These are phyloP conservation scores for Piscicola geometra DNA, from an alignment of 2,888 invertebrate species.

Conservation along the genomic window DNA sequence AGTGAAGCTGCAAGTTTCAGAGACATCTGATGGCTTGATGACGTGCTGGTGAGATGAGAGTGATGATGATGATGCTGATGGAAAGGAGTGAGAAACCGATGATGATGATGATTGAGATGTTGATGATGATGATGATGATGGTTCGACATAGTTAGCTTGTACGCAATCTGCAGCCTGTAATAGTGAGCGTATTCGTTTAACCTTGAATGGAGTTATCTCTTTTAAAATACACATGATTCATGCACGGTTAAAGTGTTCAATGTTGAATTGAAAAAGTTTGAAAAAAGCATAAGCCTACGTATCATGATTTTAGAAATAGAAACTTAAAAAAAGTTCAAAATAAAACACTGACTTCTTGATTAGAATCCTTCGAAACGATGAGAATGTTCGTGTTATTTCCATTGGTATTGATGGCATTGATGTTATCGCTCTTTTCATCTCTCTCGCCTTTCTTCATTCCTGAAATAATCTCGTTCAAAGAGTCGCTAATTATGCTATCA, in stretches of 20 bases:
- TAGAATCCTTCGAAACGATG: too few species aligned
- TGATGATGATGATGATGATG: slow-evolving; percentile 7
- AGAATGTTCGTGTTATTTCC: too few species aligned
- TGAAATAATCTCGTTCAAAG: not conserved
- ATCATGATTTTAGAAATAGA: too few species aligned
- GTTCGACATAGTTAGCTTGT: not conserved
- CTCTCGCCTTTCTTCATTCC: not conserved
- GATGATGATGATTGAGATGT: not conserved
- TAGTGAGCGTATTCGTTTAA: too few species aligned
- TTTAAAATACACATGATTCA: too few species aligned
- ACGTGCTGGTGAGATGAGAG: not conserved
- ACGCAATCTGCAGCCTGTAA: too few species aligned
- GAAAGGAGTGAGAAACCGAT: not conserved
- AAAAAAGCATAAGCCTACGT: too few species aligned
- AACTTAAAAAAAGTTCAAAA: too few species aligned
- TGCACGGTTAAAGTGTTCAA: too few species aligned
- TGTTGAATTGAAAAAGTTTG: too few species aligned
- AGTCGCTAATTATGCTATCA: slow-evolving; percentile 10
- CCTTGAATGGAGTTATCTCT: too few species aligned
- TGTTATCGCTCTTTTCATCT: not conserved
- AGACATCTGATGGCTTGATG: not conserved
- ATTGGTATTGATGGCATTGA: not conserved
- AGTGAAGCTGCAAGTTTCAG: not conserved
- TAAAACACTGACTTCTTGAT: too few species aligned
- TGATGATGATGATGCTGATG: not conserved